A percentile compares a stretch with the other conserved stretches of the same genome.
These are phyloP conservation scores for Salvelinus fontinalis DNA, from an alignment of 2,113 vertebrate species.

Conservation along the genomic window DNA sequence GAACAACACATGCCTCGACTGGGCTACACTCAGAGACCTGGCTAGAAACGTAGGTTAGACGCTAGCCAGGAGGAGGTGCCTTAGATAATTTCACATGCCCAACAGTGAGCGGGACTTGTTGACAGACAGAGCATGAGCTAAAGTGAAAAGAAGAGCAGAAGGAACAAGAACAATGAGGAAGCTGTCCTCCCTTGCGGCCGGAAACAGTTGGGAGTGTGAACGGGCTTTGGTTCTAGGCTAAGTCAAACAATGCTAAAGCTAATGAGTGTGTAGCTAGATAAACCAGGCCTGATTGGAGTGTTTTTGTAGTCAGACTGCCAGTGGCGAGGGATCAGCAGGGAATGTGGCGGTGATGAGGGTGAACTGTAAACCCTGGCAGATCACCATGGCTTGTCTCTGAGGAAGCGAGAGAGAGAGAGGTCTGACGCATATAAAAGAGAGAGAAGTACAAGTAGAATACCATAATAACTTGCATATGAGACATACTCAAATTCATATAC, in stretches of 20 bases:
- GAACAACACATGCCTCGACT: not conserved
- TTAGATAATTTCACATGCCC: constrained; percentile 43
- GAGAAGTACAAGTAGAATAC: too few relatives aligned
- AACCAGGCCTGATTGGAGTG: constrained; percentile 52
- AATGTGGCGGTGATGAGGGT: constrained; percentile 3
- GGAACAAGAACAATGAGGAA: not conserved
- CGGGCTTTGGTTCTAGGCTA: constrained; percentile 42
- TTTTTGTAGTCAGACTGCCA: constrained; percentile 58
- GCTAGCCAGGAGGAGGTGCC: constrained; percentile 48
- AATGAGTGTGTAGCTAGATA: constrained; percentile 54
- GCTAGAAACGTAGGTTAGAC: constrained; percentile 10
- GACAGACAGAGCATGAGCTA: constrained; percentile 44
- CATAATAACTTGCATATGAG: not conserved
- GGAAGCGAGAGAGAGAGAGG: not conserved
- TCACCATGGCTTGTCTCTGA: not conserved
- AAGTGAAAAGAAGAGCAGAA: not conserved
- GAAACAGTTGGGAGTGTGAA: constrained; percentile 4
- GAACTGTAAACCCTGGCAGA: not conserved
- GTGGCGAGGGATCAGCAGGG: constrained; percentile 32
- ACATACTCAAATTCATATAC: not conserved
- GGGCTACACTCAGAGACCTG: constrained; percentile 13
- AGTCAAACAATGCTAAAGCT: constrained; percentile 54
- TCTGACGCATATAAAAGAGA: not conserved
- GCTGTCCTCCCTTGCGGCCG: not conserved
- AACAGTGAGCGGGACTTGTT: constrained; percentile 40